Conservation (phyloP, 2,888 invertebrate genomes). For the Auanema sp. region DNA sequence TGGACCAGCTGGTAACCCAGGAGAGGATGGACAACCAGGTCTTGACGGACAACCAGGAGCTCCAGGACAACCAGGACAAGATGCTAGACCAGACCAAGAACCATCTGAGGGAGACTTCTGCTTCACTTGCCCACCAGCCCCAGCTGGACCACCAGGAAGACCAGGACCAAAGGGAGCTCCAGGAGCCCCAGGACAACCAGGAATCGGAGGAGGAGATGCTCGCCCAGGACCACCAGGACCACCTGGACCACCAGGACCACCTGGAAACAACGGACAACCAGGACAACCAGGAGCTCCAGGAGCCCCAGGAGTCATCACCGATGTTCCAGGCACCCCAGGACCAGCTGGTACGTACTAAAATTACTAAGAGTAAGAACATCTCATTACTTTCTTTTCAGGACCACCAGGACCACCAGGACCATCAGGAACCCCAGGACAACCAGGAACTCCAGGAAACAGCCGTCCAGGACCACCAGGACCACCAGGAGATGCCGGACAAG, state of each 20-base stretch:
- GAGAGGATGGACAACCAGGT: constrained; percentile 21
- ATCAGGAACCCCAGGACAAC: constrained; percentile 17
- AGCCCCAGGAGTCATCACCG: constrained; percentile 39
- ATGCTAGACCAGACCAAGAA: constrained; percentile 21
- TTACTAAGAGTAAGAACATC: constrained; percentile 2
- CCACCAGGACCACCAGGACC: constrained; percentile 21
- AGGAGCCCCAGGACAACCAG: constrained; percentile 35
- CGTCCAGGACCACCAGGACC: constrained; percentile 20
- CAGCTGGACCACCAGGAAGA: constrained; percentile 36
- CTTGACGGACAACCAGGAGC: constrained; percentile 15
- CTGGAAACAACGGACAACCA: constrained; percentile 36
- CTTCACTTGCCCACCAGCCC: constrained; percentile 46
- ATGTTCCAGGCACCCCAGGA: constrained; percentile 38
- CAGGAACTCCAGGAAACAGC: constrained; percentile 7
- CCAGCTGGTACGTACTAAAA: constrained; percentile 21
- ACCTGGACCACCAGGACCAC: constrained; percentile 41
- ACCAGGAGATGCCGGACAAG: constrained; percentile 33
- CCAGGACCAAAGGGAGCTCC: constrained; percentile 32
- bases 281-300: constrained; percentile 40
- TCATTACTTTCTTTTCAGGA: constrained; percentile 2
- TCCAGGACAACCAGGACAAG: constrained; percentile 19
- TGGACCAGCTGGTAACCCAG: constrained; percentile 31
- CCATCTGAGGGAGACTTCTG: constrained; percentile 44
- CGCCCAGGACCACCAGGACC: constrained; percentile 42
- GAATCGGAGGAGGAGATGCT: constrained; percentile 30